phyloP scores from a whole-genome alignment of 1,140 invertebrate species.

The Drosophila kepulauana region DNA sequence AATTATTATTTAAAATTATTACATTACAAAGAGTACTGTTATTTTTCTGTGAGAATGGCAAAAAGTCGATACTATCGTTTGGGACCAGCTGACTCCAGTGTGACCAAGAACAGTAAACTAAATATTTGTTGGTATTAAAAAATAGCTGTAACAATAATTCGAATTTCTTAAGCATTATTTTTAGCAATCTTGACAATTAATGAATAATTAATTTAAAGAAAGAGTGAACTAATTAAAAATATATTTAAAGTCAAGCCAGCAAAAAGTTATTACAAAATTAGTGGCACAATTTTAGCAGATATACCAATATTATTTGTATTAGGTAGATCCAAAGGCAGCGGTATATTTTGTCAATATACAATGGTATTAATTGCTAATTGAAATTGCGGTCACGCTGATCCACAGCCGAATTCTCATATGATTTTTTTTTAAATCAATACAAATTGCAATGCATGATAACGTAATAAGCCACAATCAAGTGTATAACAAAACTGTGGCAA shows the following conservation, averaged over 20 bases:
- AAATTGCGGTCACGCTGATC: neutral
- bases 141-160: no score
- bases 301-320: neutral
- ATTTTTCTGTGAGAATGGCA: conserved; percentile 28
- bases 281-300: neutral
- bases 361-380: neutral
- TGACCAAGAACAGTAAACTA: neutral
- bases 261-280: no score
- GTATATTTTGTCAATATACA: neutral
- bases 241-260: no score
- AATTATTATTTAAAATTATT: no score
- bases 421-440: conserved; percentile 57
- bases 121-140: neutral
- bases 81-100: neutral
- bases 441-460: conserved; percentile 63
- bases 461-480: conserved; percentile 46
- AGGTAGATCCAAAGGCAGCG: no score
- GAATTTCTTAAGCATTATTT: no score
- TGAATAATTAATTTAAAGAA: no score
- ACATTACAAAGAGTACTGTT: no score
- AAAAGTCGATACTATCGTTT: neutral
- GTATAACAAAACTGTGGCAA: conserved; percentile 28
- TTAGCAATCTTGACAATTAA: no score
- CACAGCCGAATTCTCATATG: conserved; percentile 49
- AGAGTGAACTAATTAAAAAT: no score